These are phyloP conservation scores for Calliphora vomitoria DNA, from an alignment of 2,888 invertebrate genomes.

Conservation along the genomic window DNA sequence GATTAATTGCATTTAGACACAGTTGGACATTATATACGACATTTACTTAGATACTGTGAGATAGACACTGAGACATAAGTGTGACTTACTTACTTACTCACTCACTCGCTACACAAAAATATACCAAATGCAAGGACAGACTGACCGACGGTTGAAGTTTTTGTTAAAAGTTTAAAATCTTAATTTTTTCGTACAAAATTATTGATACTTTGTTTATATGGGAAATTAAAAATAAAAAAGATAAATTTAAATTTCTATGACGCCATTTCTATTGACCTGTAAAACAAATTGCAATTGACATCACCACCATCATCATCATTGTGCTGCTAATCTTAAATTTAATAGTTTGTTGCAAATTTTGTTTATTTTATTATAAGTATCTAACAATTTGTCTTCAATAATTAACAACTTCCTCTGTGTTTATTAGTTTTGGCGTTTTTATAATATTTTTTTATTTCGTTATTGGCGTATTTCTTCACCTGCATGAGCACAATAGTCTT, in stretches of 20 bases:
- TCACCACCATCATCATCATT: conserved; percentile 38
- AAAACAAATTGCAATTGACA: conserved; percentile 38
- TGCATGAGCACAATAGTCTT: conserved; percentile 16
- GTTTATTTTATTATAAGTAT: background rate
- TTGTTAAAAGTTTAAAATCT: conserved; percentile 42
- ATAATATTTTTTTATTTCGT: conserved; percentile 43
- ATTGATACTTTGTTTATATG: conserved; percentile 64
- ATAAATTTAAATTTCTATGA: conserved; percentile 57
- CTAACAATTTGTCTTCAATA: conserved; percentile 30
- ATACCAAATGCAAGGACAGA: conserved; percentile 12
- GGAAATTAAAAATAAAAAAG: conserved; percentile 62
- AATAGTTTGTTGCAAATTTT: conserved; percentile 16
- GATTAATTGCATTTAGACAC: conserved; percentile 76
- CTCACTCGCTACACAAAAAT: conserved; percentile 33
- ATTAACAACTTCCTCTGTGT: conserved; percentile 57
- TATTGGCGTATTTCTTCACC: conserved; percentile 27
- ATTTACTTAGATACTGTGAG: conserved; percentile 55
- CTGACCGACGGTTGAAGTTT: conserved; percentile 47
- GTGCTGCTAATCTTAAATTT: background rate
- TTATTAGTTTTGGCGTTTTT: conserved; percentile 37
- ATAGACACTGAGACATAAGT: conserved; percentile 58
- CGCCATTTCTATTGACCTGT: conserved; percentile 67
- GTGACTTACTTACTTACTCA: conserved; percentile 55
- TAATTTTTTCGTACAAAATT: conserved; percentile 14
- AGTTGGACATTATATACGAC: conserved; percentile 72